phyloP scores from a whole-genome alignment of 2,888 invertebrate genomes.

The Tigriopus californicus region DNA sequence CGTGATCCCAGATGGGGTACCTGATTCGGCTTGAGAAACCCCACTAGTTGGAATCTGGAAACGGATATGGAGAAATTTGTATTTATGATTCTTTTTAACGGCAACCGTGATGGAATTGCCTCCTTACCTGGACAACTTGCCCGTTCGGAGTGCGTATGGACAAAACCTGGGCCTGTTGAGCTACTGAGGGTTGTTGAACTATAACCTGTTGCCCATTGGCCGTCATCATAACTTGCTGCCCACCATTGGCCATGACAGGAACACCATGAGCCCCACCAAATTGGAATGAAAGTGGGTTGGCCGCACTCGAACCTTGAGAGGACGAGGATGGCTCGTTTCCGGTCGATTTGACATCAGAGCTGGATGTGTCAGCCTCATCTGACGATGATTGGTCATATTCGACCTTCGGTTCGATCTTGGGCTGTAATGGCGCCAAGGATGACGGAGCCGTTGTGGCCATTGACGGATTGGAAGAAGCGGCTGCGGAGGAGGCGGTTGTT shows the following conservation, averaged over 20 bases:
- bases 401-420: neutral
- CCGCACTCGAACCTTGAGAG: neutral
- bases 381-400: no score
- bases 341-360: no score
- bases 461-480: conserved; percentile 21
- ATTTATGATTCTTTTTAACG: no score
- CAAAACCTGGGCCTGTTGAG: conserved; percentile 27
- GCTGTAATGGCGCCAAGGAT: neutral
- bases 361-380: neutral
- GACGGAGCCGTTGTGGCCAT: conserved; percentile 9
- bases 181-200: neutral
- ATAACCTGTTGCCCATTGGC: neutral
- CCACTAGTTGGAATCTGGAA: no score
- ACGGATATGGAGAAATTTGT: no score
- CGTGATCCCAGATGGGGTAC: no score
- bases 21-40: no score
- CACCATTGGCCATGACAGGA: neutral
- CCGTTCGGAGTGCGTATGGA: conserved; percentile 33
- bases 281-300: neutral
- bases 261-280: neutral
- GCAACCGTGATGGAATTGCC: no score
- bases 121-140: no score
- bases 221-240: neutral
- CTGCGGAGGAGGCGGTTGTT: conserved; percentile 20
- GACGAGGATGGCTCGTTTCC: no score